A percentile compares a stretch with the other conserved stretches of the same genome.
Conservation (phyloP, 2,797 vertebrate genomes). For the Eleutherodactylus coqui region DNA sequence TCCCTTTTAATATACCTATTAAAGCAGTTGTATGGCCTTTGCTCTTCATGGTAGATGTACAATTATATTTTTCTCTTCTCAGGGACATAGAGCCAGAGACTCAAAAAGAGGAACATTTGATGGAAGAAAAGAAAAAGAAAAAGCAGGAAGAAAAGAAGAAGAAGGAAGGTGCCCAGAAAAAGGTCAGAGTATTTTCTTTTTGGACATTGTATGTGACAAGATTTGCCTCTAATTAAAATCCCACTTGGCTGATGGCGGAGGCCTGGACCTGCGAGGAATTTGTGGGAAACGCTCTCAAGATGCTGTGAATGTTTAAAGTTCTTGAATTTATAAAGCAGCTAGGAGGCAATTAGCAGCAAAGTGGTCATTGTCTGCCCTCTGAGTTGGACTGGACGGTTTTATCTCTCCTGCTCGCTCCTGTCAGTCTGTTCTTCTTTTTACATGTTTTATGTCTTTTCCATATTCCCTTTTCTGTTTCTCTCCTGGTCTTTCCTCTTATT, state of each 20-base stretch:
- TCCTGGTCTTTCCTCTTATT: not conserved
- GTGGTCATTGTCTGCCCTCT: constrained; percentile 3
- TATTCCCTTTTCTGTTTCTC: not conserved
- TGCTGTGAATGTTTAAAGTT: not conserved
- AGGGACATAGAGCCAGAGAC: constrained; percentile 87
- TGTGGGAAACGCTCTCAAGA: constrained; percentile 22
- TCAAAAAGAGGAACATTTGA: constrained; percentile 96
- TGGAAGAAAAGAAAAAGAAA: constrained; percentile 99
- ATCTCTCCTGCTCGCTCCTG: too few species aligned
- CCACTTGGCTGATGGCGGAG: not conserved
- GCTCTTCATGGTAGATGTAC: not conserved
- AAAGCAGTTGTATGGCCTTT: not conserved
- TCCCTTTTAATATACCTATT: not conserved
- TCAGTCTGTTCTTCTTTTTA: too few species aligned
- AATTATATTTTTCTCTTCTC: constrained; percentile 46
- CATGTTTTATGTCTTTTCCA: too few species aligned
- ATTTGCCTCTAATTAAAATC: constrained; percentile 15
- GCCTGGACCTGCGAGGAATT: not conserved
- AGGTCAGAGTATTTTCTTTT: constrained; percentile 76
- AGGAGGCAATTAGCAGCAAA: constrained; percentile 25
- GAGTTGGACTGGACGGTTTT: not conserved
- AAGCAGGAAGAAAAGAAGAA: constrained; percentile 98
- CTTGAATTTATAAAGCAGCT: not conserved
- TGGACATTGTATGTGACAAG: not conserved
- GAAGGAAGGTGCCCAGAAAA: constrained; percentile 97